Percentiles rank a stretch among this genome's conserved stretches.
Evolutionary conservation across 1,140 invertebrate species (phyloP).

Genomic region (Apis cerana): DNA sequence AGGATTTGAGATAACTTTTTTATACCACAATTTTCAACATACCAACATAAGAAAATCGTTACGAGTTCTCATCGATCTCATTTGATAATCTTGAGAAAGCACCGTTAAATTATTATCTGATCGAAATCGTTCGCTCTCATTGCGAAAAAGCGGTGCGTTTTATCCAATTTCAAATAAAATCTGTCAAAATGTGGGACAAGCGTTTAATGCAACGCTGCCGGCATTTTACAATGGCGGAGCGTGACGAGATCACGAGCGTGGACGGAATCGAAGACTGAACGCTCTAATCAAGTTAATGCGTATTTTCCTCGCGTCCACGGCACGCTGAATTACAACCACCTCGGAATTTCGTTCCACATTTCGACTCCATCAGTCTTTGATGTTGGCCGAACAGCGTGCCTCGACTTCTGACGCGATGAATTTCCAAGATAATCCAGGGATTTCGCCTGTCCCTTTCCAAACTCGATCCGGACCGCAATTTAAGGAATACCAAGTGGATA

Average conservation of each 20-base stretch:
- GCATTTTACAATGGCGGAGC: not conserved
- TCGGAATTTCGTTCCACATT: not conserved
- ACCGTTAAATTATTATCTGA: too few species aligned
- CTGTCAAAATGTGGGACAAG: not conserved
- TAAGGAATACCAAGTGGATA: not conserved
- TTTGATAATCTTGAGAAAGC: too few species aligned
- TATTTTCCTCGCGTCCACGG: slow-evolving; percentile 26
- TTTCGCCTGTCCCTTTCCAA: not conserved
- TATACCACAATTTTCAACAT: too few species aligned
- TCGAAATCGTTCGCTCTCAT: too few species aligned
- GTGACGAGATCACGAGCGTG: slow-evolving; percentile 2
- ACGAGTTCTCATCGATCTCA: too few species aligned
- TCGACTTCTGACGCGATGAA: slow-evolving; percentile 11
- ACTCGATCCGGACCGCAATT: not conserved
- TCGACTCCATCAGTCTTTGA: not conserved
- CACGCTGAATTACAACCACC: not conserved
- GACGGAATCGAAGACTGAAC: slow-evolving; percentile 12
- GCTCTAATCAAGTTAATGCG: slow-evolving; percentile 39
- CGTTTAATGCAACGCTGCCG: not conserved
- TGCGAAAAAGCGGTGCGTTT: too few species aligned
- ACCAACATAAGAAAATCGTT: too few species aligned
- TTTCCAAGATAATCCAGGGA: not conserved
- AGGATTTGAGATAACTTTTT: too few species aligned
- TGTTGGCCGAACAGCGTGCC: not conserved
- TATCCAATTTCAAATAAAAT: not conserved